These are phyloP conservation scores for Drosophila kokeensis DNA, from an alignment of 2,888 invertebrate species.

Conservation along the genomic window DNA sequence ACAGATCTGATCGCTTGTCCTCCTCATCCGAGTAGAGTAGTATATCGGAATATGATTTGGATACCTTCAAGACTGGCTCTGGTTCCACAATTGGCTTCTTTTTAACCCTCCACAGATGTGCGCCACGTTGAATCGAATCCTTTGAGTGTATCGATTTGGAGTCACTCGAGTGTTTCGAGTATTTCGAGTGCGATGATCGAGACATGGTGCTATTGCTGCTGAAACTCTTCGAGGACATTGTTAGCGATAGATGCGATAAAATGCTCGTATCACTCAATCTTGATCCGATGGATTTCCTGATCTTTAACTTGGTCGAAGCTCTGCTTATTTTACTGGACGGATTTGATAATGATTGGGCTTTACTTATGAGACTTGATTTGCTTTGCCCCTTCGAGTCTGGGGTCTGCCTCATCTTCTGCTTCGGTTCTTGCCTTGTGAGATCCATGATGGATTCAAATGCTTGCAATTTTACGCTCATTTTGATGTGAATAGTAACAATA, in stretches of 20 bases:
- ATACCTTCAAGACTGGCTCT: background rate
- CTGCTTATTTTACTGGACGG: background rate
- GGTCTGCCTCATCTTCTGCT: background rate
- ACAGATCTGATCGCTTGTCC: accelerated
- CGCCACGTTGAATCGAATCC: too few species aligned
- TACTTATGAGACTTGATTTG: background rate
- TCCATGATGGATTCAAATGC: background rate
- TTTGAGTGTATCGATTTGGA: background rate
- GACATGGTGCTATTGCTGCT: background rate
- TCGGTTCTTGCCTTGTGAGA: background rate
- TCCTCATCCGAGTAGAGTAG: background rate
- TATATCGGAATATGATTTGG: background rate
- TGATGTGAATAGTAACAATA: background rate
- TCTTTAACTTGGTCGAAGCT: background rate
- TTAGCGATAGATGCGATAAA: background rate
- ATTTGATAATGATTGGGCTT: background rate
- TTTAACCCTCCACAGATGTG: background rate
- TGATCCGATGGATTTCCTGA: background rate
- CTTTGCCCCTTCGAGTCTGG: background rate
- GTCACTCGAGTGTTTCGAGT: background rate
- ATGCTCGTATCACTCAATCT: background rate
- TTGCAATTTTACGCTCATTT: background rate
- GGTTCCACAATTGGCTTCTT: background rate
- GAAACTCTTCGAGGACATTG: background rate
- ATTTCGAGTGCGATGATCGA: background rate